Evolutionary conservation across 2,113 vertebrate species (phyloP), one percentile per base, ranked within the genome.

Genomic region (Colossoma macropomum): DNA sequence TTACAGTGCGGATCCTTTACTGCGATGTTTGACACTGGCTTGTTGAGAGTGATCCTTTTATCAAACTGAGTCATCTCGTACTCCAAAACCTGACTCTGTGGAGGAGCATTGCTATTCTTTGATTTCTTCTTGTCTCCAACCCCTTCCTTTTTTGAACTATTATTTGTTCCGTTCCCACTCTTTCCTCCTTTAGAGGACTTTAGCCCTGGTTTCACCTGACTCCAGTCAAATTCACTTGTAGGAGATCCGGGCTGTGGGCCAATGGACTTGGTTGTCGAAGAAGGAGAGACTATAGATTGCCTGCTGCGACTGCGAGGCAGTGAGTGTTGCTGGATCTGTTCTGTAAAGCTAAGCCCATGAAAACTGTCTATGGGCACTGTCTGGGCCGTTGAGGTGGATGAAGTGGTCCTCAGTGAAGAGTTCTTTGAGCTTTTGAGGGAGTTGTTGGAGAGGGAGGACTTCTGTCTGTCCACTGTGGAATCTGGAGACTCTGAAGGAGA

Each of bases 41-140:
- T 97, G 91, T 95, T 94, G 70, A 95, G 60, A 8, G 95, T 94
- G 13, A 95, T 94, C 87, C 95, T 93, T 78, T 96, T 97, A 90
- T 98, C 97, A 52, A 99, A 97, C 90, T 97, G 97, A 85, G 97
- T 99, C 97, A 99, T 98, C 90, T 99, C 97, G 7, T 99, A 99
- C 88, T 99, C 98, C 82, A 97, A 88, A 85, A 97, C 96, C 91
- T 97, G 97, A 45, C 95, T 92, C 70, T 97, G 97, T 59, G 89
- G 92, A 34, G 94, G 92, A 28, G 95, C 94, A 63, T 87, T 93
- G 86, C 89, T 94, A 86, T 95, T 97, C 52, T 98, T 99, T 1
- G 78, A 76, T 83, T 93, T 89, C 88, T 97, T 98, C 87, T 95
- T 98, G 15, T 97, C 96, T 78, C 93, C 95, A n/a, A 94, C 94